Conservation (phyloP, 2,888 invertebrate genomes). For the Andrena hattorfiana region DNA sequence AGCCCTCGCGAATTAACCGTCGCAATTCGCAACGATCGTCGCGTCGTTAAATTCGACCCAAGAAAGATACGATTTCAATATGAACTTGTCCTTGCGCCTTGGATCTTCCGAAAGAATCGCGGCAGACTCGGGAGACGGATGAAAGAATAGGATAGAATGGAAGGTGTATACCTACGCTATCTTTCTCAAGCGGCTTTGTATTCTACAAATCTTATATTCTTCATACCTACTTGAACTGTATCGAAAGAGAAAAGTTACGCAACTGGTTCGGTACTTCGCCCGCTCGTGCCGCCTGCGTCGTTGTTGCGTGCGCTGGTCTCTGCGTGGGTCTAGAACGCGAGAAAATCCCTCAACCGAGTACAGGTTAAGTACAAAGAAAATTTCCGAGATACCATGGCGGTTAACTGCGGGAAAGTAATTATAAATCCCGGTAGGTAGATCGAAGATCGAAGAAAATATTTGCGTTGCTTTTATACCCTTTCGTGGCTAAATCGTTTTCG, state of each 20-base stretch:
- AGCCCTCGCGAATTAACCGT: too few relatives aligned
- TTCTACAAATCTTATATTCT: background rate
- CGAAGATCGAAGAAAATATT: background rate
- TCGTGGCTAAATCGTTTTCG: background rate
- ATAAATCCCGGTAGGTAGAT: slow-evolving; percentile 80
- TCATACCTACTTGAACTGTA: background rate
- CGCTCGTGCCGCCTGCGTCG: background rate
- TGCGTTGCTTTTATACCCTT: background rate
- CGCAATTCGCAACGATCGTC: background rate
- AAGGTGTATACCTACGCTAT: too few relatives aligned
- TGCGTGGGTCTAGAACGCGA: background rate
- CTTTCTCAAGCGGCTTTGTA: too few relatives aligned
- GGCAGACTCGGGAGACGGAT: too few relatives aligned
- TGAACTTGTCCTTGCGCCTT: too few relatives aligned
- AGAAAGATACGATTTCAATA: too few relatives aligned
- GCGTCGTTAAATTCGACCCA: background rate
- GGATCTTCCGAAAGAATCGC: too few relatives aligned
- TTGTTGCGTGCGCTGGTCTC: background rate
- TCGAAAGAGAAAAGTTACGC: slow-evolving; percentile 12
- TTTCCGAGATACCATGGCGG: slow-evolving; percentile 75
- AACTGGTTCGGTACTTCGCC: background rate
- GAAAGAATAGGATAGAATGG: too few relatives aligned
- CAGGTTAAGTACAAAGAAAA: slow-evolving; percentile 6
- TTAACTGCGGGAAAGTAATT: slow-evolving; percentile 79
- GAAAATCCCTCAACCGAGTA: fast-evolving